Evolutionary conservation across 2,797 vertebrate genomes (phyloP).

Genomic region (Hemibagrus guttatus): DNA sequence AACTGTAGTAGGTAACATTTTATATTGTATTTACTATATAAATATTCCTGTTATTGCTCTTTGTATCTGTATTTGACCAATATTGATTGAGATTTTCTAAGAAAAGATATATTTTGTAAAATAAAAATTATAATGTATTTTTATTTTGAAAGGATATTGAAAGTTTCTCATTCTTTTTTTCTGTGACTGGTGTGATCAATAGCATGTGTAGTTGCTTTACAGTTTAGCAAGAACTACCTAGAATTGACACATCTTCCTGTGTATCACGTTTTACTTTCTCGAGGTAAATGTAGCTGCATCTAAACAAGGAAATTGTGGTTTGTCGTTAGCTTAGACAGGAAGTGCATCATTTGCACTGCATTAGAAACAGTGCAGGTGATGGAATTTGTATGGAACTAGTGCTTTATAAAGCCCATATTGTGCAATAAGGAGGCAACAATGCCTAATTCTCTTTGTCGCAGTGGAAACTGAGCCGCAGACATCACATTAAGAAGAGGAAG

Average conservation of each 20-base stretch:
- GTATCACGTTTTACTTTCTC: no score
- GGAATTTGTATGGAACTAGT: slow-evolving; percentile 18
- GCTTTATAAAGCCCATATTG: slow-evolving; percentile 1
- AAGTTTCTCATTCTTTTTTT: neutral
- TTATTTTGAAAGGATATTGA: neutral
- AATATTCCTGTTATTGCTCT: neutral
- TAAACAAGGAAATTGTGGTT: slow-evolving; percentile 66
- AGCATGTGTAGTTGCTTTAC: neutral
- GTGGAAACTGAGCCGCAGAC: slow-evolving; percentile 31
- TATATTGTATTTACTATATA: neutral
- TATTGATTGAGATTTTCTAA: neutral
- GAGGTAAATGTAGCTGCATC: slow-evolving; percentile 52
- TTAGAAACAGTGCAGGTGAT: slow-evolving; percentile 51
- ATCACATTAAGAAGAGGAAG: slow-evolving; percentile 33
- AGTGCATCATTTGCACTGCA: slow-evolving; percentile 57
- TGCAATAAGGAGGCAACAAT: slow-evolving; percentile 19
- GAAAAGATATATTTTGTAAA: neutral
- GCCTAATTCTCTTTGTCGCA: neutral
- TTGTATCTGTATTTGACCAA: neutral
- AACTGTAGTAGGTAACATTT: neutral
- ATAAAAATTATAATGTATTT: neutral
- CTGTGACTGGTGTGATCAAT: neutral
- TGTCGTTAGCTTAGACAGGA: slow-evolving; percentile 59
- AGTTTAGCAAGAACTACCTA: neutral
- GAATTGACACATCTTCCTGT: neutral